phyloP scores from a whole-genome alignment of 2,888 invertebrate genomes.

The Eupithecia centaureata region DNA sequence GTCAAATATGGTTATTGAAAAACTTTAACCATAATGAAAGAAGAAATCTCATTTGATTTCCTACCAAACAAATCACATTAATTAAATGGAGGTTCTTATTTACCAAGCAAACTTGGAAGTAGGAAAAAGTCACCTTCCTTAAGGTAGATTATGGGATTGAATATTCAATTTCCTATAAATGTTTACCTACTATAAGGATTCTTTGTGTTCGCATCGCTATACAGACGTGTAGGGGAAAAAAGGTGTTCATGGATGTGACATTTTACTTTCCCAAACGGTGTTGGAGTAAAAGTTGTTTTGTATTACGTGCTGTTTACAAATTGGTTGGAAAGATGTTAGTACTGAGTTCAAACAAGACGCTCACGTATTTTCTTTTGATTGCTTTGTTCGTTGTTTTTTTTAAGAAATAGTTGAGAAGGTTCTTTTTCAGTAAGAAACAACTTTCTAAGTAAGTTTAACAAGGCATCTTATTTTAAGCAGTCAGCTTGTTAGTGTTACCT shows the following conservation, averaged over 20 bases:
- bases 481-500: not conserved
- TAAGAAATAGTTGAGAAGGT: not conserved
- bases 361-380: constrained; percentile 16
- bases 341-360: constrained; percentile 25
- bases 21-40: constrained; percentile 43
- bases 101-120: constrained; percentile 10
- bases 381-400: constrained; percentile 5
- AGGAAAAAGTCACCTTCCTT: constrained; percentile 28
- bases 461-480: not conserved
- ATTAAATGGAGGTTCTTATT: constrained; percentile 32
- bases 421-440: too few relatives aligned
- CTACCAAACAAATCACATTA: constrained; percentile 40
- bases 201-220: constrained; percentile 36
- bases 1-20: constrained; percentile 40
- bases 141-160: constrained; percentile 36
- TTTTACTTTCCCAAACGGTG: constrained; percentile 37
- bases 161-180: constrained; percentile 41
- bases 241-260: constrained; percentile 42
- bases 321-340: constrained; percentile 33
- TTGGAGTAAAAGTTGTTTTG: constrained; percentile 40
- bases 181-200: constrained; percentile 37
- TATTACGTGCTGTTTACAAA: constrained; percentile 40
- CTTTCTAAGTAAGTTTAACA: not conserved
- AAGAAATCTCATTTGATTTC: constrained; percentile 44
- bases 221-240: constrained; percentile 33